Evolutionary conservation across 2,797 vertebrate species (phyloP), one percentile per base, ranked within the genome.

Genomic region (Mallotus villosus): DNA sequence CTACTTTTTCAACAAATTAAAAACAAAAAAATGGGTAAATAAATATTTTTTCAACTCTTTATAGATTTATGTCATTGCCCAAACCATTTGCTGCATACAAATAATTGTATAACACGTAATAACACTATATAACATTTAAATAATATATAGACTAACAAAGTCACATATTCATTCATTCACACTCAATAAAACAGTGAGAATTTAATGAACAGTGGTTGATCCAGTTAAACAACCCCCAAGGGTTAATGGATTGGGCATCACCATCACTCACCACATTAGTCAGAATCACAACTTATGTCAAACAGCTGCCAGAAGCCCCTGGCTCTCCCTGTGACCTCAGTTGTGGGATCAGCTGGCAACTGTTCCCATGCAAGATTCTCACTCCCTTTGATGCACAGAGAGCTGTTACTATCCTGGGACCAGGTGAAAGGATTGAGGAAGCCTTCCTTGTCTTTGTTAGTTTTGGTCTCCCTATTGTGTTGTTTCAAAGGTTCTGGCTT

Each of bases 221-320:
- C 0, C n/a, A 55, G 51, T 6, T n/a, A n/a, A 55, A 17, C 51
- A 55, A 55, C 4, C 4, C 51, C 51, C 51, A 17, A n/a, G 51
- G 51, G 51, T 46, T 46, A 46, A 55, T 55, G 51, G 51, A 19
- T 55, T 5, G 51, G 19, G 19, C 51, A 55, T 55, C 53, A 70
- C 46, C 8, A 61, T 25, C n/a, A 74, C 66, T 82, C 60, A 78
- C n/a, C 17, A 9, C 67, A 77, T 66, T 66, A 83, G 62, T 86
- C 86, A 70, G 86, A 88, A 61, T 91, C 84, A 29, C 68, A 74
- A 49, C 76, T 82, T 51, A 84, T 83, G 67, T 89, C 87, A 88
- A 95, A 94, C 71, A 93, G 70, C 63, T 92, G 84, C 92, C 90
- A 93, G 57, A 91, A 57, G 72, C 81, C 73, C 73, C 70, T 79